Evolutionary conservation across 1,140 invertebrate genomes (phyloP).

Genomic region (Listronotus oregonensis): DNA sequence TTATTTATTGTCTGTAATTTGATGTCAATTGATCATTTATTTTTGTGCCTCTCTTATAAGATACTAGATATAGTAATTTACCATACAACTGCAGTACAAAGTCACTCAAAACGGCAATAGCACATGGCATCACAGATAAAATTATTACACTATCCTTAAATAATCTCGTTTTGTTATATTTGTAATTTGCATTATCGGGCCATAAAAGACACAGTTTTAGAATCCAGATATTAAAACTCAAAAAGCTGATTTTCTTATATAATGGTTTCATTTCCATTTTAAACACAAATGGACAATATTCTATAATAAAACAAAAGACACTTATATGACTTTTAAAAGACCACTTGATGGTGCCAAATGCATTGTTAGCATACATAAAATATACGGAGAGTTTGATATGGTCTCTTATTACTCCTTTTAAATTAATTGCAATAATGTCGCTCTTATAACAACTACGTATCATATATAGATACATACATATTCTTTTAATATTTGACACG

Average conservation of each 20-base stretch:
- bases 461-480: no score
- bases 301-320: neutral
- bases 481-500: no score
- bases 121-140: slow-evolving; percentile 35
- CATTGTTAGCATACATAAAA: neutral
- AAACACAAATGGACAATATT: neutral
- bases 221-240: slow-evolving; percentile 24
- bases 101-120: slow-evolving; percentile 35
- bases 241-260: slow-evolving; percentile 3
- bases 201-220: slow-evolving; percentile 34
- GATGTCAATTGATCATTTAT: no score
- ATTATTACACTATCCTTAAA: slow-evolving; percentile 32
- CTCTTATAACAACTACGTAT: no score
- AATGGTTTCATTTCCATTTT: neutral
- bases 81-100: slow-evolving; percentile 32
- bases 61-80: slow-evolving; percentile 2
- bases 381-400: neutral
- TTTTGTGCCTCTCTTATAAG: no score
- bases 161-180: slow-evolving; percentile 20
- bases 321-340: neutral
- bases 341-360: neutral
- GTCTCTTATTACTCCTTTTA: neutral
- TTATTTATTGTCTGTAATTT: no score
- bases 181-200: slow-evolving; percentile 20
- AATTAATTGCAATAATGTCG: no score